Base-by-base conservation (phyloP, 1,140 invertebrate genomes). In the Branchinecta lynchi region DNA sequence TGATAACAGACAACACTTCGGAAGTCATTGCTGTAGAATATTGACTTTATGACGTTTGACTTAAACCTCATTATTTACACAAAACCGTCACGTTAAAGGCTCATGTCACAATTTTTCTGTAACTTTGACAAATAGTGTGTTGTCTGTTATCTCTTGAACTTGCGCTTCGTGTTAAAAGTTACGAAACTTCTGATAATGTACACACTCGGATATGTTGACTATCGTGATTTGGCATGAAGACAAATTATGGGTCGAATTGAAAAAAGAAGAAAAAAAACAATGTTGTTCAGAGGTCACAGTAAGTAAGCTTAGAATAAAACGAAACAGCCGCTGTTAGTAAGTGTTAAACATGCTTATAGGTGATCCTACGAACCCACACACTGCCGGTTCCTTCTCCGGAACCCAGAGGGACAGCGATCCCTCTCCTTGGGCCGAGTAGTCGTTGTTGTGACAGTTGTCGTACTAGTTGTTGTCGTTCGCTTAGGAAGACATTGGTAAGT, bases 401-500 rank as follows among this genome's bases (percentile, higher is more conserved):
- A 60, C 12, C 51, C 51, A 60, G 51, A 60, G 51, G 51, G 51
- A 20, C 51, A 60, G 6, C 51, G 51, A 15, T 60, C 51, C 17
- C 51, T 60, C 17, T 60, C 51, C 51, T 6, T 60, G 32, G 32
- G 32, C 32, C 32, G 32, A 32, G 32, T n/a, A 8, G 66, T 10
- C 3, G 20, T 8, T 21, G 66, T 67, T n/a, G 15, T 68, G 6
- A 21, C 51, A 15, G 68, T 21, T 68, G 45, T 45, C 12, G 46
- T 43, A 12, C 7, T 60, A 20, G 71, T 70, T 46, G 45, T 44
- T 15, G 45, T 45, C 43, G 45, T 45, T 21, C 45, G 67, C n/a
- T 70, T 71, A 70, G 65, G n/a, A 12, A 69, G 70, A 71, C 79
- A 80, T 68, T 76, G 74, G 72, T 75, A 80, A 43, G 73, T 75